A percentile compares a stretch with the other conserved stretches of the same genome.
phyloP scores from a whole-genome alignment of 30 jellyfish, hydroid and myxozoan genomes.

The Aurelia sp. region DNA sequence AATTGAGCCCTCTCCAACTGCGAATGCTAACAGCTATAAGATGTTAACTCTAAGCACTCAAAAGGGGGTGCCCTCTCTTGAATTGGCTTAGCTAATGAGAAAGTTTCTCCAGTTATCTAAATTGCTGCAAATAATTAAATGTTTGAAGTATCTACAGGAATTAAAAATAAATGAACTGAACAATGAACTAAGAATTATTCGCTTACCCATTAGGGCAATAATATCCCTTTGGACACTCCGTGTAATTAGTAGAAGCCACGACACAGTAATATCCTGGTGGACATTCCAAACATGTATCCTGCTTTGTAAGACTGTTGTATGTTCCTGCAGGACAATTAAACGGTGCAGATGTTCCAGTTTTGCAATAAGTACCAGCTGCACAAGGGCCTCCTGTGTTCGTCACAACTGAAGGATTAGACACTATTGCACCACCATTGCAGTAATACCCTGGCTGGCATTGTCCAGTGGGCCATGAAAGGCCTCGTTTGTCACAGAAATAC shows the following conservation, averaged over 20 bases:
- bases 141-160: too few species aligned
- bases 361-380: slow-evolving; percentile 83
- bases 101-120: too few species aligned
- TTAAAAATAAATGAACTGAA: too few species aligned
- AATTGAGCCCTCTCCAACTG: too few species aligned
- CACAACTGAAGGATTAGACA: slow-evolving; percentile 73
- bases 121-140: too few species aligned
- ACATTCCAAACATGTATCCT: slow-evolving; percentile 80
- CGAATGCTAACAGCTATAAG: too few species aligned
- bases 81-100: too few species aligned
- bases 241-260: slow-evolving; percentile 66
- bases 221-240: slow-evolving; percentile 88
- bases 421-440: slow-evolving; percentile 84
- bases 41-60: too few species aligned
- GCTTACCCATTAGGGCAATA: slow-evolving; percentile 95
- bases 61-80: too few species aligned
- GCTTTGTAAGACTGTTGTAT: slow-evolving; percentile 67
- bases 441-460: slow-evolving; percentile 84
- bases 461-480: slow-evolving; percentile 93
- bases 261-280: slow-evolving; percentile 87
- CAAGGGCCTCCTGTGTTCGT: slow-evolving; percentile 89
- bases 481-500: slow-evolving; percentile 81
- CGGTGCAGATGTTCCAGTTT: slow-evolving; percentile 79
- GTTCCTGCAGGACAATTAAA: slow-evolving; percentile 84
- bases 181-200: too few species aligned